Conservation (phyloP, 2,113 vertebrate species). For the Ceratotherium simum region DNA sequence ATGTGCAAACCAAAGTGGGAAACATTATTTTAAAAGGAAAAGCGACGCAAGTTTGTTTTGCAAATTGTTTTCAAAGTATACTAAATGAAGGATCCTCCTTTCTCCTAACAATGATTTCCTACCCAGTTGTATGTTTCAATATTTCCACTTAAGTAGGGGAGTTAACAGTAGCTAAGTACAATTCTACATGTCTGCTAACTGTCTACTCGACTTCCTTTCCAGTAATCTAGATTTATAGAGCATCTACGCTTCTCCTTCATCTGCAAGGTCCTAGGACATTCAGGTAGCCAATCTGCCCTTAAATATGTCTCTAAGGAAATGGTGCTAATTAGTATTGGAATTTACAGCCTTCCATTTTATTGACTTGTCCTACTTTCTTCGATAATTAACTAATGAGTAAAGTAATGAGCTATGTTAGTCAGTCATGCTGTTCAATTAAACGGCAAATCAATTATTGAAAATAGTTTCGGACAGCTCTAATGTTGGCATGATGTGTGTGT, state of each 20-base stretch:
- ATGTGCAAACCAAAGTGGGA: neutral
- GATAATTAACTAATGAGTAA: constrained; percentile 99
- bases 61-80: constrained; percentile 72
- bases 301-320: constrained; percentile 99
- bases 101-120: constrained; percentile 63
- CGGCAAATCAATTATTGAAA: constrained; percentile 99
- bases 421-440: constrained; percentile 99
- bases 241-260: constrained; percentile 89
- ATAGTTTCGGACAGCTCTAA: constrained; percentile 94
- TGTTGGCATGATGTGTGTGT: constrained; percentile 76
- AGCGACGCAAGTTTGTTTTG: constrained; percentile 48
- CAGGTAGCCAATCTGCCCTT: constrained; percentile 99
- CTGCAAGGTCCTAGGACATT: constrained; percentile 94
- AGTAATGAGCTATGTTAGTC: constrained; percentile 99
- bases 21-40: constrained; percentile 35
- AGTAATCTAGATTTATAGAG: constrained; percentile 86
- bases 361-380: constrained; percentile 99
- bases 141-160: constrained; percentile 53
- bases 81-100: constrained; percentile 63
- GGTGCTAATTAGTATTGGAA: constrained; percentile 99
- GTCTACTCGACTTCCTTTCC: constrained; percentile 62
- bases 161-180: constrained; percentile 43
- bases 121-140: neutral
- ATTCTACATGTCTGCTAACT: constrained; percentile 64
- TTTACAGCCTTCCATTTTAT: constrained; percentile 99